These are phyloP conservation scores for Apaloderma vittatum DNA, from an alignment of 2,113 vertebrate species.

Conservation along the genomic window DNA sequence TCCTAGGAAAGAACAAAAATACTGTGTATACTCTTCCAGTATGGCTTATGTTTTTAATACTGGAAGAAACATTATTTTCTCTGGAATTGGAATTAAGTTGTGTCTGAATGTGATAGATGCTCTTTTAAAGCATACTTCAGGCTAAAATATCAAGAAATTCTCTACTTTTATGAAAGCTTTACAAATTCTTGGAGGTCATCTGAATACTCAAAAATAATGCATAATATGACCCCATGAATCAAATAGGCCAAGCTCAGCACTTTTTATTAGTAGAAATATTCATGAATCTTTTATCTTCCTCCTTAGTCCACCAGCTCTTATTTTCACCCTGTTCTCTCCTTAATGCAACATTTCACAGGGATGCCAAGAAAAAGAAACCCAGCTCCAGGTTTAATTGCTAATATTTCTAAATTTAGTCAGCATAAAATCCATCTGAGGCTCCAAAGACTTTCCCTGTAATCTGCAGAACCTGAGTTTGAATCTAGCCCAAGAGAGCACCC, in stretches of 20 bases:
- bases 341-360: constrained; percentile 76
- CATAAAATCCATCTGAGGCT: constrained; percentile 59
- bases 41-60: neutral
- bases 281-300: constrained; percentile 73
- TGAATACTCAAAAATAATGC: constrained; percentile 70
- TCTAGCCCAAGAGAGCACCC: constrained; percentile 58
- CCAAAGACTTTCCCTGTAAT: constrained; percentile 54
- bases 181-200: constrained; percentile 68
- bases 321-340: constrained; percentile 58
- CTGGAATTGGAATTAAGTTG: neutral
- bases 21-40: neutral
- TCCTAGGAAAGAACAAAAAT: neutral
- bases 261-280: constrained; percentile 73
- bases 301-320: constrained; percentile 60
- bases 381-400: constrained; percentile 68
- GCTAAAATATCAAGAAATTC: constrained; percentile 44
- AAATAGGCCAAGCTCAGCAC: constrained; percentile 72
- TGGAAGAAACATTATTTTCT: neutral
- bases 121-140: constrained; percentile 21
- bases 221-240: constrained; percentile 61
- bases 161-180: constrained; percentile 60
- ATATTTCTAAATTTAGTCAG: constrained; percentile 79
- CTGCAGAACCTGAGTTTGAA: constrained; percentile 69
- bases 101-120: neutral
- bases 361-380: constrained; percentile 68